A percentile compares a stretch with the other conserved stretches of the same genome.
Conservation (phyloP, 1,140 invertebrate genomes). For the Sitobion miscanthi region DNA sequence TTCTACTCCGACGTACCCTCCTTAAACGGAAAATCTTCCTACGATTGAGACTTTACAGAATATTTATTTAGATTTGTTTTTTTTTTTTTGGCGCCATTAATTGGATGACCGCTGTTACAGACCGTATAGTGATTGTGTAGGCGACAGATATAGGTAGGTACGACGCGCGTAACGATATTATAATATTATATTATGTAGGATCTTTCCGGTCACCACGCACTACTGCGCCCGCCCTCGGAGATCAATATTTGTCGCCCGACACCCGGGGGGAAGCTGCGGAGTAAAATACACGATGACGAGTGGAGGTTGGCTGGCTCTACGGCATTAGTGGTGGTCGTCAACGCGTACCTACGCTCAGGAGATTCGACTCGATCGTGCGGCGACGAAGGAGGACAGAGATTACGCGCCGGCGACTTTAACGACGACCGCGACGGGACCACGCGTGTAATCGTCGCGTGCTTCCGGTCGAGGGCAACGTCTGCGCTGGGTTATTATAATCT, state of each 20-base stretch:
- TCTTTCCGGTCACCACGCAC: constrained; percentile 54
- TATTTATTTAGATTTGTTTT: constrained; percentile 20
- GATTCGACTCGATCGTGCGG: background rate
- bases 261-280: background rate
- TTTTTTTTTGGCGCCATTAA: constrained; percentile 37
- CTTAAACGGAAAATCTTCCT: constrained; percentile 38
- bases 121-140: background rate
- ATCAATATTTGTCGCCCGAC: constrained; percentile 51
- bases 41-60: background rate
- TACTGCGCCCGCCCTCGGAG: constrained; percentile 29
- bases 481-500: constrained; percentile 20
- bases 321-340: background rate
- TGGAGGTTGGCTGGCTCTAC: background rate
- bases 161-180: background rate
- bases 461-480: constrained; percentile 24
- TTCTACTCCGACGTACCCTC: background rate
- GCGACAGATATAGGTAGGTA: constrained; percentile 14
- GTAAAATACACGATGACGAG: background rate
- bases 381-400: background rate
- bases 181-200: constrained; percentile 43
- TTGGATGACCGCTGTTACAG: background rate
- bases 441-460: constrained; percentile 14
- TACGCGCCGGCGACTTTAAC: constrained; percentile 20
- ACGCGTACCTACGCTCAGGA: background rate
- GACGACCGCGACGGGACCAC: background rate